Percentiles rank a stretch among this genome's conserved stretches.
phyloP scores from a whole-genome alignment of 1,140 invertebrate species.

The Brachionus manjavacas region DNA sequence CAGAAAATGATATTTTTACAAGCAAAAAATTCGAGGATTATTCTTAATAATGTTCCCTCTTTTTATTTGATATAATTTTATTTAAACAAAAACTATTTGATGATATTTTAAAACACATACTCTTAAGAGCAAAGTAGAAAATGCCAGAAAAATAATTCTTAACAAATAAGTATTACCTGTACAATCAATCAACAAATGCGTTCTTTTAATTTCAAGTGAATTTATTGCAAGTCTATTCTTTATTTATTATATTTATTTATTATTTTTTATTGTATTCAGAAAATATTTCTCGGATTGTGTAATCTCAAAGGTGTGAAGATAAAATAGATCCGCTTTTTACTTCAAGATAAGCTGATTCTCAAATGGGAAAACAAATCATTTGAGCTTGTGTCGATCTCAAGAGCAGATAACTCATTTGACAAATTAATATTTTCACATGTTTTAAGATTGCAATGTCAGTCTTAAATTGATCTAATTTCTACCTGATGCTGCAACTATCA shows the following conservation, averaged over 20 bases:
- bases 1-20: too few relatives aligned
- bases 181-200: too few relatives aligned
- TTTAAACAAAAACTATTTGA: too few relatives aligned
- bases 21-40: too few relatives aligned
- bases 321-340: slow-evolving; percentile 7
- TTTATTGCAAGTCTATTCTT: background rate
- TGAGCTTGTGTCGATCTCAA: background rate
- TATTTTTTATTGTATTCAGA: background rate
- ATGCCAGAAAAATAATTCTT: too few relatives aligned
- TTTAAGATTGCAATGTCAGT: background rate
- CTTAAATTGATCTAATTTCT: background rate
- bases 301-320: background rate
- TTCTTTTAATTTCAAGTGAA: background rate
- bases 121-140: too few relatives aligned
- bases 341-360: background rate
- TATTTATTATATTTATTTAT: background rate
- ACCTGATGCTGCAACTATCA: background rate
- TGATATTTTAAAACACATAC: too few relatives aligned
- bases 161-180: too few relatives aligned
- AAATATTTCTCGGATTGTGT: background rate
- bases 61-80: too few relatives aligned
- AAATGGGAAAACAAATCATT: background rate
- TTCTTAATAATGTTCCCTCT: too few relatives aligned
- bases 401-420: background rate
- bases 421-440: background rate